Evolutionary conservation across 64 coral and sea anemone species (phyloP).

Genomic region (Stylophora pistillata): DNA sequence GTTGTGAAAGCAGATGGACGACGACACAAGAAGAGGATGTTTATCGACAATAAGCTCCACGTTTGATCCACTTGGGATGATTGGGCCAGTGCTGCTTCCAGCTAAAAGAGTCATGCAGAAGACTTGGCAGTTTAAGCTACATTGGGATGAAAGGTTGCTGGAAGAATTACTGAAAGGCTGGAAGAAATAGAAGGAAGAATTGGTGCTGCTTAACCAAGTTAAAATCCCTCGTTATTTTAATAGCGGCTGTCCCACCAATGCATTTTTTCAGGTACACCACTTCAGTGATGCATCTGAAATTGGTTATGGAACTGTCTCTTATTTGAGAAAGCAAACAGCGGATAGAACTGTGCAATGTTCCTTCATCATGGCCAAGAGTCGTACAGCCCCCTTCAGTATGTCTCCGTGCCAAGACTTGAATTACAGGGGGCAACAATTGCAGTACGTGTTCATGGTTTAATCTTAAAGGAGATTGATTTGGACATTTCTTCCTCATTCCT

Average conservation of each 20-base stretch:
- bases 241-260: conserved; percentile 21
- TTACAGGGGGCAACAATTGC: conserved; percentile 30
- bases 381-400: conserved; percentile 41
- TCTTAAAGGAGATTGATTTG: conserved; percentile 30
- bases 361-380: conserved; percentile 17
- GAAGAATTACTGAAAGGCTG: conserved; percentile 21
- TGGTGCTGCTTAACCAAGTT: conserved; percentile 38
- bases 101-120: conserved; percentile 58
- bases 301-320: conserved; percentile 44
- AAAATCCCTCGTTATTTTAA: conserved; percentile 38
- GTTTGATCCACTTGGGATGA: conserved; percentile 49
- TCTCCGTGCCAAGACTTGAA: conserved; percentile 45
- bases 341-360: not conserved
- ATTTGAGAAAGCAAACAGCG: conserved; percentile 21
- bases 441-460: conserved; percentile 36
- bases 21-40: conserved; percentile 45
- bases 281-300: conserved; percentile 36
- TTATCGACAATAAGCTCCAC: conserved; percentile 57
- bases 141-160: conserved; percentile 54
- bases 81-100: conserved; percentile 54
- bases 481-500: conserved; percentile 7
- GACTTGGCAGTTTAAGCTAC: conserved; percentile 47
- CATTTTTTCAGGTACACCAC: too few species aligned
- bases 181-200: conserved; percentile 42
- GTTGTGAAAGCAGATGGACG: conserved; percentile 9